Conservation (phyloP, 2,888 invertebrate genomes). For the Eupithecia subfuscata region DNA sequence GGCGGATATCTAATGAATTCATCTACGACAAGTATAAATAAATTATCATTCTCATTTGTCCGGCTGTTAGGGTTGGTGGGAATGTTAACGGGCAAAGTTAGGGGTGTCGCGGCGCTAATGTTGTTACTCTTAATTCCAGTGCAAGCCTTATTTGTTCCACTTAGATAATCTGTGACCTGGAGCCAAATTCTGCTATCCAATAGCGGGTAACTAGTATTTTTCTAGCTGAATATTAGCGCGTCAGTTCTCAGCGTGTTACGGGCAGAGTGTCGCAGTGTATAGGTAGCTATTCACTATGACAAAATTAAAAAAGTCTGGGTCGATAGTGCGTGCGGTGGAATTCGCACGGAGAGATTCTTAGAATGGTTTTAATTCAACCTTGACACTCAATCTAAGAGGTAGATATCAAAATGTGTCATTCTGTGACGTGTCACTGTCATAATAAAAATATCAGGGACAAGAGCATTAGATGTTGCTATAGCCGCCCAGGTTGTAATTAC, state of each 20-base stretch:
- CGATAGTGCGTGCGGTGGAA: too few relatives aligned
- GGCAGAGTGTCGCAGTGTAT: too few relatives aligned
- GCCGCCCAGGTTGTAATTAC: too few relatives aligned
- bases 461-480: neutral
- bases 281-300: neutral
- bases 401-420: neutral
- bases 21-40: constrained; percentile 46
- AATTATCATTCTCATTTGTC: constrained; percentile 50
- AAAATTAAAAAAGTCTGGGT: neutral
- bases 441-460: neutral
- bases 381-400: neutral
- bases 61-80: constrained; percentile 45
- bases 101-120: constrained; percentile 28
- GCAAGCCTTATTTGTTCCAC: neutral
- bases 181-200: neutral
- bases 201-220: neutral
- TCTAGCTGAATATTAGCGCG: too few relatives aligned
- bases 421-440: neutral
- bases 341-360: neutral
- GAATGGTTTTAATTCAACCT: neutral
- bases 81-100: constrained; percentile 45
- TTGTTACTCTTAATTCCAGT: constrained; percentile 17
- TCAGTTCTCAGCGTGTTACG: too few relatives aligned
- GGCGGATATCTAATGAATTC: constrained; percentile 39
- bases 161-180: neutral